phyloP scores from a whole-genome alignment of 2,797 vertebrate species.

The Chlorospingus flavigularis region DNA sequence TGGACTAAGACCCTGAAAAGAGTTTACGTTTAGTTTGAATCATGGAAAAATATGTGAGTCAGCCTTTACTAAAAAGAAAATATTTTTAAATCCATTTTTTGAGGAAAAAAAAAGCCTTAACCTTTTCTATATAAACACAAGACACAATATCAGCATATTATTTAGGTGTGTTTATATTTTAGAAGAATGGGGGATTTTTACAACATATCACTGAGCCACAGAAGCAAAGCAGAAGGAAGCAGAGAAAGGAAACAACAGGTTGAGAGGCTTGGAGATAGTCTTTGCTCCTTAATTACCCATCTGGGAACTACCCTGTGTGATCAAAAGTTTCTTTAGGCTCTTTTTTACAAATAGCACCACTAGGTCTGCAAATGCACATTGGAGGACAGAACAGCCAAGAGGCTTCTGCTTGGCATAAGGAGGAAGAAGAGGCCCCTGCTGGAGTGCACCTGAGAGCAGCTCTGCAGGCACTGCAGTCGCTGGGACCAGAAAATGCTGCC shows the following conservation, averaged over 20 bases:
- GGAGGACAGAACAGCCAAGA: background rate
- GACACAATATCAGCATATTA: background rate
- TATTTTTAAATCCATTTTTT: accelerated
- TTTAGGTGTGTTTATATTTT: background rate
- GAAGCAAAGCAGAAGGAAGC: background rate
- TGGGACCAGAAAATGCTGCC: background rate
- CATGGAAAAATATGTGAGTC: background rate
- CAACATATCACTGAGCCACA: background rate
- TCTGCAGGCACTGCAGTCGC: background rate
- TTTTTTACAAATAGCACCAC: background rate
- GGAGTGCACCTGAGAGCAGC: background rate
- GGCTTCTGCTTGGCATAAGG: background rate
- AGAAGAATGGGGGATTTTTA: background rate
- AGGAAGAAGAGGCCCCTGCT: background rate
- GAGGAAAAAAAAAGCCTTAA: no score
- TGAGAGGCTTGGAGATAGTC: background rate
- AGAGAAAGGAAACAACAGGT: background rate
- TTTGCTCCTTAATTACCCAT: background rate
- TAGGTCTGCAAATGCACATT: background rate
- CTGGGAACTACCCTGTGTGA: background rate
- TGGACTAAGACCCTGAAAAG: background rate
- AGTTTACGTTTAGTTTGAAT: background rate
- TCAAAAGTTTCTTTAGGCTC: background rate
- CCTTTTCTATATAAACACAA: background rate
- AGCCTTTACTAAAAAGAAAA: background rate